Base-by-base conservation (phyloP, 2,113 vertebrate species). In the Brachyistius frenatus region DNA sequence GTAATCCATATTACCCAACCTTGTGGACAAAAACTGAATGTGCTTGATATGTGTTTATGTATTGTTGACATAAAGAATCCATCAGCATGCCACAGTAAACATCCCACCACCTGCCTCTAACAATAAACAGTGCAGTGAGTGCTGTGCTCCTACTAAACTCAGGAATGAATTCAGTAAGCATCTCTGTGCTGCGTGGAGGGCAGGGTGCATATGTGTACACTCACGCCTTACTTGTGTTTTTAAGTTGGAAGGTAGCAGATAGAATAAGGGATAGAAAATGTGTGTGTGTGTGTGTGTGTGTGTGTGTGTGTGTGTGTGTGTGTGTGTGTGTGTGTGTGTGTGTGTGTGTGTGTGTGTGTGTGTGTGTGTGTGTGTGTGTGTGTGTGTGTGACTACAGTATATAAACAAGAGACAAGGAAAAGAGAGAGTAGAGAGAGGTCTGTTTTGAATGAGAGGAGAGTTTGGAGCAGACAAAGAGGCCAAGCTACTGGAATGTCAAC, bases 401-500 rank as follows among this genome's bases (percentile, higher is more conserved):
- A n/a, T 0, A 6, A 52, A 2, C 7, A 11, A 46, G 44, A 46
- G 44, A 46, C 7, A 46, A 11, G 11, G 44, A 47, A 3, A 30
- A 44, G 32, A 16, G 23, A 6, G 44, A 62, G 68, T 64, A 41
- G 66, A 55, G 11, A 15, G 3, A 74, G 49, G 76, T 88, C 88
- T 89, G 84, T 90, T 88, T 88, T 81, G 66, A 91, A 88, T 90
- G 86, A 88, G 71, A 64, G 71, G 63, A 83, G 62, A 81, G 72
- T 79, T 83, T 88, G 68, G 70, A 82, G 76, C 81, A 87, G 77
- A 89, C 55, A 47, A 73, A 86, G 80, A 86, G 73, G 77, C 76
- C 77, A 61, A 78, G 83, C 89, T 91, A 91, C 86, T 91, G 88
- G 88, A 91, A 91, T 91, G 91, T 93, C 91, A 91, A 87, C 89